Conservation (phyloP, 2,888 invertebrate genomes). For the Apotomis capreana region DNA sequence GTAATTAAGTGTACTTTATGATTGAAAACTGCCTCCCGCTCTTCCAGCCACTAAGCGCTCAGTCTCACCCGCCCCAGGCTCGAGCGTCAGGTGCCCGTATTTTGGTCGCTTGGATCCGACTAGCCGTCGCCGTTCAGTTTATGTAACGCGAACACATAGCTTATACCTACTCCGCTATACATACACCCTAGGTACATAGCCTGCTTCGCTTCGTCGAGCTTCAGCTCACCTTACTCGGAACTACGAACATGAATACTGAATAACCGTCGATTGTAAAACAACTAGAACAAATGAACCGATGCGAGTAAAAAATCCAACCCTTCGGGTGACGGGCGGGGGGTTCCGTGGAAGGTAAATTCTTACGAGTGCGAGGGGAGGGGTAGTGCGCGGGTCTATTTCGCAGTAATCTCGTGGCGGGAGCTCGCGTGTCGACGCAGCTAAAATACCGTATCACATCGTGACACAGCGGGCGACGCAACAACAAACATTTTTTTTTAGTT, state of each 20-base stretch:
- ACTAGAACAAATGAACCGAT: slow-evolving; percentile 38
- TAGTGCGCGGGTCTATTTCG: slow-evolving; percentile 54
- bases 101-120: slow-evolving; percentile 76
- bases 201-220: slow-evolving; percentile 41
- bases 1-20: background rate
- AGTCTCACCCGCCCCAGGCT: slow-evolving; percentile 51
- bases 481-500: background rate
- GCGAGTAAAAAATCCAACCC: slow-evolving; percentile 36
- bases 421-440: slow-evolving; percentile 72
- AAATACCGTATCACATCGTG: slow-evolving; percentile 58
- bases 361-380: slow-evolving; percentile 40
- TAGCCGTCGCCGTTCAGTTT: slow-evolving; percentile 74
- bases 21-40: background rate
- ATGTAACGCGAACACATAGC: slow-evolving; percentile 68
- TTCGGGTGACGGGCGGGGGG: slow-evolving; percentile 22
- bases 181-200: slow-evolving; percentile 46
- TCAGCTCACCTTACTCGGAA: slow-evolving; percentile 38
- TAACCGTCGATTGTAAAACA: slow-evolving; percentile 39
- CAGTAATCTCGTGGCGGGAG: slow-evolving; percentile 64
- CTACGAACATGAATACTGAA: slow-evolving; percentile 38
- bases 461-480: slow-evolving; percentile 48
- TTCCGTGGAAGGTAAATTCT: slow-evolving; percentile 44
- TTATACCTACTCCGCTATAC: slow-evolving; percentile 49
- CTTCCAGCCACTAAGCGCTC: slow-evolving; percentile 30
- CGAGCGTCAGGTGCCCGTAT: slow-evolving; percentile 81